These are phyloP conservation scores for Trichechus manatus DNA, from an alignment of 2,113 vertebrate species.

Conservation along the genomic window DNA sequence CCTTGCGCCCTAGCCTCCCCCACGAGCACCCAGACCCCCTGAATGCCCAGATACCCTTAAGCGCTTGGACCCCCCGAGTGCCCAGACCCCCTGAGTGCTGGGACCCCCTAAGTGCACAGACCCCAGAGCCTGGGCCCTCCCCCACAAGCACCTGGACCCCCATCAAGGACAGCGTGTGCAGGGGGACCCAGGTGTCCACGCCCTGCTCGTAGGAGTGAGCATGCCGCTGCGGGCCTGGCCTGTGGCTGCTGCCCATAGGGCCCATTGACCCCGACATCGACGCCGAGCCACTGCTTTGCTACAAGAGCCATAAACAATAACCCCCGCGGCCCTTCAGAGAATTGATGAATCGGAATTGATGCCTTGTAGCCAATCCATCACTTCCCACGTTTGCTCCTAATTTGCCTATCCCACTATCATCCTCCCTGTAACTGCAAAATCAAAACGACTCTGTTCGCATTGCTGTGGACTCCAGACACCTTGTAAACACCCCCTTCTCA, in stretches of 20 bases:
- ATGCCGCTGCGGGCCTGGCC: too few species aligned
- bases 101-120: too few species aligned
- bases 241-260: neutral
- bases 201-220: too few species aligned
- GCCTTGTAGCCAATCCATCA: neutral
- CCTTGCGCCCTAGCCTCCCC: too few species aligned
- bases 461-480: neutral
- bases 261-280: neutral
- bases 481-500: neutral
- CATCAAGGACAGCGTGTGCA: too few species aligned
- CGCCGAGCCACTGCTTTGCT: neutral
- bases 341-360: neutral
- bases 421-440: neutral
- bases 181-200: too few species aligned
- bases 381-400: neutral
- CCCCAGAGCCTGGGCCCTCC: too few species aligned
- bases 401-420: neutral
- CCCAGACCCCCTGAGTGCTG: too few species aligned
- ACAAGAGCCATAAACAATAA: constrained; percentile 32
- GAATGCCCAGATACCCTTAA: too few species aligned
- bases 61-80: too few species aligned
- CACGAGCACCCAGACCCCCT: too few species aligned
- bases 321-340: neutral
- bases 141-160: too few species aligned
- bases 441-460: neutral